A percentile compares a stretch with the other conserved stretches of the same genome.
phyloP scores from a whole-genome alignment of 2,888 invertebrate genomes.

The Cryptops parisi region DNA sequence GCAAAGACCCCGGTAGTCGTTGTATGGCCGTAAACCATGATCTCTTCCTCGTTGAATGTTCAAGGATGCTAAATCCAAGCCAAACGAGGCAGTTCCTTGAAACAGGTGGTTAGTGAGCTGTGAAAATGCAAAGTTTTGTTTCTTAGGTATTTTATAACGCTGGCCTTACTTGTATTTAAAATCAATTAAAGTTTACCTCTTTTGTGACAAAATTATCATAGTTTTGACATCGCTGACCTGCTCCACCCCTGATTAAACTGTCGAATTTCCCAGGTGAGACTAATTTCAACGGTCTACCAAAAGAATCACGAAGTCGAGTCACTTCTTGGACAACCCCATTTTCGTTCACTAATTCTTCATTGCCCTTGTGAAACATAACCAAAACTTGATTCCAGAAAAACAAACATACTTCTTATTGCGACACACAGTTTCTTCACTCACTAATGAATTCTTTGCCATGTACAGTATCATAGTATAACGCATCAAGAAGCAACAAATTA shows the following conservation, averaged over 20 bases:
- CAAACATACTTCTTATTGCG: too few species aligned
- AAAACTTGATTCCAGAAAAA: too few species aligned
- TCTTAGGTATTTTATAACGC: not conserved
- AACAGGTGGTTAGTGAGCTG: slow-evolving; percentile 21
- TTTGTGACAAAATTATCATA: slow-evolving; percentile 13
- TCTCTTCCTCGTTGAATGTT: slow-evolving; percentile 25
- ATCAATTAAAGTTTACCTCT: slow-evolving; percentile 12
- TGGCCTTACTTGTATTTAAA: not conserved
- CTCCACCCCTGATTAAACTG: slow-evolving; percentile 11
- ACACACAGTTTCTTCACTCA: too few species aligned
- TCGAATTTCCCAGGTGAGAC: slow-evolving; percentile 9
- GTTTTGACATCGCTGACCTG: slow-evolving; percentile 10
- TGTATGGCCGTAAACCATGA: slow-evolving; percentile 27
- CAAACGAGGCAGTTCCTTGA: slow-evolving; percentile 19
- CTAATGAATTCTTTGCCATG: too few species aligned
- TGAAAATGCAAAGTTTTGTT: not conserved
- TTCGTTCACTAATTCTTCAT: slow-evolving; percentile 1
- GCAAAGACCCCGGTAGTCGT: slow-evolving; percentile 28
- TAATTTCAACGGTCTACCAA: slow-evolving; percentile 7
- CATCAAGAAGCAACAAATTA: too few species aligned
- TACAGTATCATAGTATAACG: too few species aligned
- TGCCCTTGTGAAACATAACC: too few species aligned
- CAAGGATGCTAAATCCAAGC: slow-evolving; percentile 24
- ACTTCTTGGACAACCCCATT: not conserved
- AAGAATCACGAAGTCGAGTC: slow-evolving; percentile 1